Conservation (phyloP, 2,113 vertebrate genomes). For the Tragelaphus imberbis region DNA sequence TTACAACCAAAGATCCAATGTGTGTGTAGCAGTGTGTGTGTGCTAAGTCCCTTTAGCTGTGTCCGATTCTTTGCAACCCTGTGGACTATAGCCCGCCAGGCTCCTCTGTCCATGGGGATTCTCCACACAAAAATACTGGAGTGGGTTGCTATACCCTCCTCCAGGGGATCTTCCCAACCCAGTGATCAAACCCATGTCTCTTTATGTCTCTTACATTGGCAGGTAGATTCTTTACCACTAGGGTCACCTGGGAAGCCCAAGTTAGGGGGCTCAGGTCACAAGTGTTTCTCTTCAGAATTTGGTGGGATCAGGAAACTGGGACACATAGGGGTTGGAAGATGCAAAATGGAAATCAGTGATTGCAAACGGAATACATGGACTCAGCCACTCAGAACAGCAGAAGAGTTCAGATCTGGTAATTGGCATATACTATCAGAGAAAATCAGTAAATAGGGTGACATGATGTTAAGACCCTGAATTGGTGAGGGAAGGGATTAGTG, state of each 20-base stretch:
- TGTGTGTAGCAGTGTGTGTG: not conserved
- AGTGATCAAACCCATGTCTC: not conserved
- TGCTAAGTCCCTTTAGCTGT: not conserved
- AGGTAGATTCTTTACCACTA: not conserved
- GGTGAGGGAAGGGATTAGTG: not conserved
- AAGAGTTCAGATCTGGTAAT: not conserved
- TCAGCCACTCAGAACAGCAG: not conserved
- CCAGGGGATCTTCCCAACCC: not conserved
- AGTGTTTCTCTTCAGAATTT: not conserved
- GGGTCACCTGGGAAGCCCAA: not conserved
- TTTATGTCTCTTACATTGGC: not conserved
- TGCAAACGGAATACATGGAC: not conserved
- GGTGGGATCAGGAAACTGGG: not conserved
- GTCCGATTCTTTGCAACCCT: not conserved
- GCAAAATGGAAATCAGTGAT: not conserved
- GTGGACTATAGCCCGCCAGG: rapidly evolving
- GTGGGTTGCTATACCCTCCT: not conserved
- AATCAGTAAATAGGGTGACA: not conserved
- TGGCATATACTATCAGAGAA: not conserved
- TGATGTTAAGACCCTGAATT: not conserved
- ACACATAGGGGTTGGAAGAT: not conserved
- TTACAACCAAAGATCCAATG: not conserved
- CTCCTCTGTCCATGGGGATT: not conserved
- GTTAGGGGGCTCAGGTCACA: not conserved
- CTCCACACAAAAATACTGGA: not conserved